Conservation (phyloP, 1,140 invertebrate species). For the Papilio dardanus region DNA sequence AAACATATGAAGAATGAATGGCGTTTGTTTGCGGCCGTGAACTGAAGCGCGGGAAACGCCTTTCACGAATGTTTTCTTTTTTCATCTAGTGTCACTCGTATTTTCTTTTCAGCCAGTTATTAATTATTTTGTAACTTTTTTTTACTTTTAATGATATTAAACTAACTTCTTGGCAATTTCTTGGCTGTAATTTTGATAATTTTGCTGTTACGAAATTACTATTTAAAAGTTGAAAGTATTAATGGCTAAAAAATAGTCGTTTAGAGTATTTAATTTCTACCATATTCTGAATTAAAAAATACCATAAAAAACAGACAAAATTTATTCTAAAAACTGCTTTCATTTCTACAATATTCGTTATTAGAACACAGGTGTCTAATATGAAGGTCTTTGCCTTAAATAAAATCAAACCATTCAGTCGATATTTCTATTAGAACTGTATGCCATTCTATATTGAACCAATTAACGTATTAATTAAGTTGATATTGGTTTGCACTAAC, state of each 20-base stretch:
- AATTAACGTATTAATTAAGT: not conserved
- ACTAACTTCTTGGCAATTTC: no score
- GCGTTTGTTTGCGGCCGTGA: slow-evolving; percentile 12
- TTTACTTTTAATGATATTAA: no score
- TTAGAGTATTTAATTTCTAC: no score
- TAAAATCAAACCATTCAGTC: not conserved
- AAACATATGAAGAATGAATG: not conserved
- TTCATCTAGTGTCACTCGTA: not conserved
- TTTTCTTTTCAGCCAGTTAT: slow-evolving; percentile 8
- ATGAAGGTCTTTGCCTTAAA: not conserved
- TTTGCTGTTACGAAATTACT: no score
- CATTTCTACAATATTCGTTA: not conserved
- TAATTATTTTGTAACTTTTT: not conserved
- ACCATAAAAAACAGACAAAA: no score
- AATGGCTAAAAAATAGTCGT: no score
- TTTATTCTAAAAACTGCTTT: not conserved
- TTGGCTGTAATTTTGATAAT: no score
- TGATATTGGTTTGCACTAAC: not conserved
- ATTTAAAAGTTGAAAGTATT: no score
- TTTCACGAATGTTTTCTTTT: slow-evolving; percentile 24
- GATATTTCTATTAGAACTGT: not conserved
- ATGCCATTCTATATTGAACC: not conserved
- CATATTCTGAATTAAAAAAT: no score
- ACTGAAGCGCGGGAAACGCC: slow-evolving; percentile 13
- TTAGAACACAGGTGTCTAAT: not conserved